Evolutionary conservation across 1,140 invertebrate genomes (phyloP).

Genomic region (Ceratosolen fusciceps): DNA sequence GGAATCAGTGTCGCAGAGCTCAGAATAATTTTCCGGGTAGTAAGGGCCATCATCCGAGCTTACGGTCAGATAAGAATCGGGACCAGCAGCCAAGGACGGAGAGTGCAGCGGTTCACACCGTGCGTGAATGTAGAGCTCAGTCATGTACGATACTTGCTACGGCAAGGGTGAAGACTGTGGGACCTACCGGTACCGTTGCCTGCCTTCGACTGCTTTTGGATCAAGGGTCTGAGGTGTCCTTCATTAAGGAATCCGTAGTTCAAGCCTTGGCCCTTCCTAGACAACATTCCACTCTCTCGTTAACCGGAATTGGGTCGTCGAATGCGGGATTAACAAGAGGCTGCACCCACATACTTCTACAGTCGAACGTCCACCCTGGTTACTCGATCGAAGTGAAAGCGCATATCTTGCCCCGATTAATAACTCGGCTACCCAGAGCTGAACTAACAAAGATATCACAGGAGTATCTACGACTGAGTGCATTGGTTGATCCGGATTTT

Average conservation of each 20-base stretch:
- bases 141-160: not conserved
- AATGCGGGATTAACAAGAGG: not conserved
- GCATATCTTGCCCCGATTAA: not conserved
- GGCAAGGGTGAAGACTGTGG: not conserved
- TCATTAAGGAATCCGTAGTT: not conserved
- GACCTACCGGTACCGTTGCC: not conserved
- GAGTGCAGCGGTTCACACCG: too few relatives aligned
- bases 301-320: not conserved
- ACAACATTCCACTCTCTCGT: not conserved
- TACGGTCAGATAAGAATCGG: too few relatives aligned
- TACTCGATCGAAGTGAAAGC: not conserved
- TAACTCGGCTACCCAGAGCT: not conserved
- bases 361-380: not conserved
- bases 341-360: not conserved
- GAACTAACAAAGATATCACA: not conserved
- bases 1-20: too few relatives aligned
- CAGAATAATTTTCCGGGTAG: too few relatives aligned
- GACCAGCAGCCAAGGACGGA: too few relatives aligned
- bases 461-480: not conserved
- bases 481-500: slow-evolving; percentile 47
- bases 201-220: not conserved
- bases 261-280: not conserved
- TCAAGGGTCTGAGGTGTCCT: not conserved
- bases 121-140: too few relatives aligned
- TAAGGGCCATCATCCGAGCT: too few relatives aligned